phyloP scores from a whole-genome alignment of 2,113 vertebrate species.

The Delphinapterus leucas region DNA sequence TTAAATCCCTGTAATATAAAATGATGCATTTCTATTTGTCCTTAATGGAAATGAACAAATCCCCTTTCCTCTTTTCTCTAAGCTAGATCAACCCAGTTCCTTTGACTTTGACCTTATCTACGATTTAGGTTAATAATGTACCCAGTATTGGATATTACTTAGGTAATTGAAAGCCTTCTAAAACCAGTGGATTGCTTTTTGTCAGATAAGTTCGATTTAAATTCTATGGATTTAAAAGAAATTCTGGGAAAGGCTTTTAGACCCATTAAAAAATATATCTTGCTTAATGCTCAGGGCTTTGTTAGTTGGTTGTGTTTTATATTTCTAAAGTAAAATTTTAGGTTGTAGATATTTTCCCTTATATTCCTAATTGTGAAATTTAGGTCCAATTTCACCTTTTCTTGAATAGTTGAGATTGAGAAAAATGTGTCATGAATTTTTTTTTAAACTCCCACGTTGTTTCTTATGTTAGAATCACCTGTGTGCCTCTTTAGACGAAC shows the following conservation, averaged over 20 bases:
- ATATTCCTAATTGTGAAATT: not conserved
- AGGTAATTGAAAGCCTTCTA: constrained; percentile 59
- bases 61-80: constrained; percentile 24
- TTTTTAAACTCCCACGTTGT: not conserved
- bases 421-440: not conserved
- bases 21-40: constrained; percentile 36
- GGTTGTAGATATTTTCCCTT: not conserved
- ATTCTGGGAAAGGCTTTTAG: constrained; percentile 59
- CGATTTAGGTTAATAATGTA: constrained; percentile 67
- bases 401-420: not conserved
- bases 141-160: constrained; percentile 32
- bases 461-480: not conserved
- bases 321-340: not conserved
- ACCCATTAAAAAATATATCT: not conserved
- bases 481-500: not conserved
- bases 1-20: constrained; percentile 20
- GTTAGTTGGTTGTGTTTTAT: not conserved
- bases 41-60: constrained; percentile 64
- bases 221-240: not conserved
- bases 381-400: not conserved
- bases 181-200: constrained; percentile 41
- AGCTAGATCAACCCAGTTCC: constrained; percentile 50
- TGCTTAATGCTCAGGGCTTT: not conserved
- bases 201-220: constrained; percentile 60
- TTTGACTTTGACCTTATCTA: constrained; percentile 53